Evolutionary conservation across 2,797 vertebrate species (phyloP).

Genomic region (Alfaro cultratus): DNA sequence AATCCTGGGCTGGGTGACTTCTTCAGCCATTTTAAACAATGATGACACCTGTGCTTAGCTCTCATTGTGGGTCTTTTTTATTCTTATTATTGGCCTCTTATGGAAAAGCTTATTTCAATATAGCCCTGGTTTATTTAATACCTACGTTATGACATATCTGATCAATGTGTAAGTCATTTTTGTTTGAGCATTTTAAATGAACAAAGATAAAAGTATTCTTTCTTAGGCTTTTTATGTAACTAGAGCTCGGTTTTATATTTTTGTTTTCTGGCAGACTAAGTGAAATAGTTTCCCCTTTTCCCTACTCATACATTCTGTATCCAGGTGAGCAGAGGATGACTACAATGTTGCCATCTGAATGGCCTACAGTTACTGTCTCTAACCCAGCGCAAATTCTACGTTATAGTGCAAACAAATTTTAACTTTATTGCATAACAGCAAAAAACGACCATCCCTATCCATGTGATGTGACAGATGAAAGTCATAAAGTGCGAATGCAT

Average conservation of each 20-base stretch:
- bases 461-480: conserved; percentile 78
- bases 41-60: conserved; percentile 72
- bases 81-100: conserved; percentile 44
- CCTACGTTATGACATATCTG: conserved; percentile 51
- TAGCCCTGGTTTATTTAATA: conserved; percentile 72
- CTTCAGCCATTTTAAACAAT: conserved; percentile 54
- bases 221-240: conserved; percentile 30
- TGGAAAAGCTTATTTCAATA: conserved; percentile 53
- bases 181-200: conserved; percentile 34
- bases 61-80: conserved; percentile 53
- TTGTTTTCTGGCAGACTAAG: conserved; percentile 45
- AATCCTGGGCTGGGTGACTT: conserved; percentile 59
- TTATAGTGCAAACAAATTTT: conserved; percentile 82
- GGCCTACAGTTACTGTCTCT: conserved; percentile 75
- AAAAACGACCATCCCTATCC: conserved; percentile 53
- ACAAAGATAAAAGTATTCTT: conserved; percentile 39
- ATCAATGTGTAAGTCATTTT: conserved; percentile 15
- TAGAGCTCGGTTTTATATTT: conserved; percentile 29
- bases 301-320: conserved; percentile 4
- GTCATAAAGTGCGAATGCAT: conserved; percentile 86
- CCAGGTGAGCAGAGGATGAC: conserved; percentile 57
- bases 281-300: conserved; percentile 25
- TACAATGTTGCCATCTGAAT: conserved; percentile 55
- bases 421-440: conserved; percentile 86
- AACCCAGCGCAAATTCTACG: conserved; percentile 66